Conservation (phyloP, 2,113 vertebrate species). For the Tachysurus vachellii region DNA sequence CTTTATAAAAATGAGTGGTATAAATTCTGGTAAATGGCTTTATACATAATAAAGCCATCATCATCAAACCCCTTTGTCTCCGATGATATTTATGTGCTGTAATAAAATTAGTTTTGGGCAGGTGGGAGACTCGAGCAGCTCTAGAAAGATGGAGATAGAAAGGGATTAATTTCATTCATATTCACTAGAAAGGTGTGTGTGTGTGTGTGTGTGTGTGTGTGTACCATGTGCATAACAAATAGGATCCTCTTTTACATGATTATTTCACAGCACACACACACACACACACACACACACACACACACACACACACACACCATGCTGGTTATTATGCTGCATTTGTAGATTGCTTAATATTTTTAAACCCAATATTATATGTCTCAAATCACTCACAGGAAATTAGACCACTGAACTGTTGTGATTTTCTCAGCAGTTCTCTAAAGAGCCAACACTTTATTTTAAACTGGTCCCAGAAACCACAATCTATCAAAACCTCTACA, state of each 20-base stretch:
- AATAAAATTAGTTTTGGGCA: constrained; percentile 22
- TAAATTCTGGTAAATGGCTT: background rate
- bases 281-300: background rate
- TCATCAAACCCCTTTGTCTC: background rate
- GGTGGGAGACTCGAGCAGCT: background rate
- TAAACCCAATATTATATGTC: background rate
- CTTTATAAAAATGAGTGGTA: background rate
- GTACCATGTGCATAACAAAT: background rate
- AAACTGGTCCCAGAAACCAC: background rate
- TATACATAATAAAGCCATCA: constrained; percentile 11
- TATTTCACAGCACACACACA: background rate
- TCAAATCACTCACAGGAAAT: background rate
- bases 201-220: background rate
- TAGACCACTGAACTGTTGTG: background rate
- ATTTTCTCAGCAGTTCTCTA: background rate
- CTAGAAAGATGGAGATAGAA: background rate
- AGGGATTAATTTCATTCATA: background rate
- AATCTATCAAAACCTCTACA: background rate
- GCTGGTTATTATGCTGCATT: background rate
- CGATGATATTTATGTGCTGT: background rate
- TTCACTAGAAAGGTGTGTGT: background rate
- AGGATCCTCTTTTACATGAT: background rate
- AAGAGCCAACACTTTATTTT: background rate
- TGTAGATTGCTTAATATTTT: background rate
- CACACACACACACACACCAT: background rate